Base-by-base conservation (phyloP, 2,888 invertebrate genomes). In the Salticus scenicus region DNA sequence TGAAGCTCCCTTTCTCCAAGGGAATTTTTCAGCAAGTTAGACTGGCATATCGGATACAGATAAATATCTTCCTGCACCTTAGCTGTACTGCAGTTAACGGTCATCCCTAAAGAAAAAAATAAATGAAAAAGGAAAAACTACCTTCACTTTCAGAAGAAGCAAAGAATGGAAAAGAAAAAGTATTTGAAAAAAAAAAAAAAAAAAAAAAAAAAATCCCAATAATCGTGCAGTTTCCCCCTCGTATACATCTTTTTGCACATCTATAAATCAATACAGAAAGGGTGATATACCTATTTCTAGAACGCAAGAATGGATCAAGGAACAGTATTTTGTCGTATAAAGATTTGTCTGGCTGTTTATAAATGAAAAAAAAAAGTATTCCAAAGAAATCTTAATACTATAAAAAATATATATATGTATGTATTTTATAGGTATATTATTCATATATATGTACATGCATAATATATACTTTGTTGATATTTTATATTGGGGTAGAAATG, bases 211-310 rank as follows among this genome's bases (percentile, higher is more conserved):
- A 17, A 47, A 37, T 57, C 24, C 24, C 57, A 24, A 57, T 57
- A 20, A 24, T n/a, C 24, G 20, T 12, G 37, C 4, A 37, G 37
- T 37, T 37, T 17, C 42, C 42, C 42, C 42, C 42, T 14, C n/a
- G 17, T 17, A 47, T 8, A 8, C 37, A 5, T 37, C 42, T 17
- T 47, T 47, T 47, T 12, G 42, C 42, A 57, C 24, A 24, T 12
- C 24, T 24, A 57, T 57, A 57, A 57, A 57, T 57, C 57, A 57
- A 57, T 57, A 24, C 24, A 5, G 57, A 57, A 57, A 57, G 4
- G 57, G 57, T 24, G 12, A 57, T 47, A 47, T 57, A 57, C 57
- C 57, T 57, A 57, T 57, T 57, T 57, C 24, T 5, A 57, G 24
- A 57, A 57, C 57, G 24, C 42, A 24, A 7, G 10, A 24, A 57